Evolutionary conservation across 2,113 vertebrate genomes (phyloP).

Genomic region (Apteryx mantelli): DNA sequence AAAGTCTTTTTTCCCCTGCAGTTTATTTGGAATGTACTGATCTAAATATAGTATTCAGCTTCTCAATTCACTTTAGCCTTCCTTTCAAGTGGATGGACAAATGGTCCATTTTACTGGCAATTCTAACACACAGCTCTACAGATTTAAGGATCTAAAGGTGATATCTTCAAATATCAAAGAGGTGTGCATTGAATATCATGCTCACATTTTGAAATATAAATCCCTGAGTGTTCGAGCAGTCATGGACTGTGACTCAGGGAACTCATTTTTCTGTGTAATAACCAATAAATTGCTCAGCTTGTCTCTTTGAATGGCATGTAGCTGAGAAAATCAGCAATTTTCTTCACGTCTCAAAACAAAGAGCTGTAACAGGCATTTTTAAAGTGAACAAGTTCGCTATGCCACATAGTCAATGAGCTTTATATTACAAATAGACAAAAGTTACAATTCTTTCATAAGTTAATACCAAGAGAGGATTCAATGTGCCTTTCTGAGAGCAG

Average conservation of each 20-base stretch:
- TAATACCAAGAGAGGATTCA: background rate
- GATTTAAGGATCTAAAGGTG: background rate
- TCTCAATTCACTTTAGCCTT: background rate
- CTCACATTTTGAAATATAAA: background rate
- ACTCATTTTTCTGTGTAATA: background rate
- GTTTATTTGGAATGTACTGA: background rate
- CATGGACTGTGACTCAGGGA: background rate
- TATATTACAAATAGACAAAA: background rate
- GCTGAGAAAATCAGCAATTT: slow-evolving; percentile 6
- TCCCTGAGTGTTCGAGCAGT: background rate
- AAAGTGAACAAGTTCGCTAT: background rate
- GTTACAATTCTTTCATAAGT: background rate
- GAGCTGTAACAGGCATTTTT: background rate
- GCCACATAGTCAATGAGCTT: background rate
- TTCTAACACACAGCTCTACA: background rate
- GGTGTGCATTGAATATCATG: background rate
- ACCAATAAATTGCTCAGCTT: background rate
- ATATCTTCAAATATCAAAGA: background rate
- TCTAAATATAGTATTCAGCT: background rate
- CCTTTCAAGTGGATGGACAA: background rate
- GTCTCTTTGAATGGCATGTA: background rate
- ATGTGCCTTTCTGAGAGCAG: background rate
- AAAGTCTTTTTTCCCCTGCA: background rate
- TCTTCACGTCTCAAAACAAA: background rate
- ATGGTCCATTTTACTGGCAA: background rate